A percentile compares a stretch with the other conserved stretches of the same genome.
Conservation (phyloP, 2,888 invertebrate species). For the Toxonevra muliebris region DNA sequence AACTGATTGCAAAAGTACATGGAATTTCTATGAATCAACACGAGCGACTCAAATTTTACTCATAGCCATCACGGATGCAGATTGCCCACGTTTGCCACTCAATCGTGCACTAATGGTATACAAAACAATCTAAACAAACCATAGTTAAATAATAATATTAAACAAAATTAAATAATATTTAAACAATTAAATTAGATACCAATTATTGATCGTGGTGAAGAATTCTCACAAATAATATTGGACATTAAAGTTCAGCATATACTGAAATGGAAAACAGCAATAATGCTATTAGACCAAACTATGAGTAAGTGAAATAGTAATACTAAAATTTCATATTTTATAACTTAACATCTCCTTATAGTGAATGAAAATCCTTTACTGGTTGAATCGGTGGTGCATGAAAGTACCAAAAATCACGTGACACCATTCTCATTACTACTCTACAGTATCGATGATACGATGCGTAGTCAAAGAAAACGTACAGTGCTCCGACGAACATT, state of each 20-base stretch:
- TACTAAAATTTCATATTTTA: neutral
- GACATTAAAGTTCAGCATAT: constrained; percentile 75
- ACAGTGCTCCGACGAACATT: constrained; percentile 49
- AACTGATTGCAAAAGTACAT: constrained; percentile 79
- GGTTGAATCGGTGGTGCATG: constrained; percentile 56
- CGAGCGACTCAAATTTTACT: constrained; percentile 74
- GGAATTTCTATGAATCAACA: constrained; percentile 74
- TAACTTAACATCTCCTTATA: no score
- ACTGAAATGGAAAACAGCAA: constrained; percentile 77
- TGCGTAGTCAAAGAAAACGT: constrained; percentile 55
- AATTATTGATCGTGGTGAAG: constrained; percentile 73
- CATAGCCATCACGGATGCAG: constrained; percentile 80
- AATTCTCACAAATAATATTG: constrained; percentile 79
- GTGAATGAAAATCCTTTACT: constrained; percentile 55
- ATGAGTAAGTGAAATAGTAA: constrained; percentile 71
- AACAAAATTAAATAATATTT: neutral
- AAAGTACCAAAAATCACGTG: constrained; percentile 56
- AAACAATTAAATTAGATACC: constrained; percentile 66
- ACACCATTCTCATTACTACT: constrained; percentile 58
- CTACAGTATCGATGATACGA: constrained; percentile 55
- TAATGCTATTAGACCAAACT: constrained; percentile 77
- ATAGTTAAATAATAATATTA: neutral
- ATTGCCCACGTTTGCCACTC: constrained; percentile 79
- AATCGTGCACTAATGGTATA: constrained; percentile 73
- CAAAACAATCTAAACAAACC: neutral